These are phyloP conservation scores for Odontocerum albicorne DNA, from an alignment of 2,888 invertebrate species.

Conservation along the genomic window DNA sequence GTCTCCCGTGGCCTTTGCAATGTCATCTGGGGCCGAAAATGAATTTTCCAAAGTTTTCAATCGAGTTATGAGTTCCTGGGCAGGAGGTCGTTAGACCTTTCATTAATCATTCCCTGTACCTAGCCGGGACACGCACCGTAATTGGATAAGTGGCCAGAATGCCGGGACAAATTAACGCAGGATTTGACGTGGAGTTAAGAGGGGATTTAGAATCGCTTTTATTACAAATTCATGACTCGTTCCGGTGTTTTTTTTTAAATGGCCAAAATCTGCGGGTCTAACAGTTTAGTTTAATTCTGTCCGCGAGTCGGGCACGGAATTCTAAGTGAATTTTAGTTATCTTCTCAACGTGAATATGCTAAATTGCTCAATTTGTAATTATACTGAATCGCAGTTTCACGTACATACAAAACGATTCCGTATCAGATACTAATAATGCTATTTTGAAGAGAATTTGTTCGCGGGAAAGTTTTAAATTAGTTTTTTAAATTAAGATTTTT, in stretches of 20 bases:
- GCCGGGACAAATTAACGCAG: constrained; percentile 35
- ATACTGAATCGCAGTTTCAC: background rate
- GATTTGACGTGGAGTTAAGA: constrained; percentile 20
- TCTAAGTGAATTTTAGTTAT: constrained; percentile 24
- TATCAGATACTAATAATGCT: too few species aligned
- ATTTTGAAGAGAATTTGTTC: too few species aligned
- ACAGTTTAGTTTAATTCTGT: constrained; percentile 33
- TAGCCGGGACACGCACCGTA: constrained; percentile 20
- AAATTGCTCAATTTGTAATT: constrained; percentile 5
- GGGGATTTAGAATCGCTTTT: constrained; percentile 28
- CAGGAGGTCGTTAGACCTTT: constrained; percentile 33
- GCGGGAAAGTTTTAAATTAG: too few species aligned
- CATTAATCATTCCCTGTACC: constrained; percentile 33
- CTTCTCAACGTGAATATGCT: background rate
- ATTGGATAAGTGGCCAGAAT: constrained; percentile 35
- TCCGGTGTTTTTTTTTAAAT: constrained; percentile 33
- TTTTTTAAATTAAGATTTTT: too few species aligned
- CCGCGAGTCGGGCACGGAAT: constrained; percentile 23
- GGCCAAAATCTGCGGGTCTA: constrained; percentile 31
- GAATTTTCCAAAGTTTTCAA: constrained; percentile 31
- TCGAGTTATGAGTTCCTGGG: constrained; percentile 34
- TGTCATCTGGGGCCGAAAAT: constrained; percentile 13
- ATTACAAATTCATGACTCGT: constrained; percentile 35
- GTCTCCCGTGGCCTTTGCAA: constrained; percentile 11
- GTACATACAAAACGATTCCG: too few species aligned